These are phyloP conservation scores for Diuraphis noxia DNA, from an alignment of 1,140 invertebrate species.

Conservation along the genomic window DNA sequence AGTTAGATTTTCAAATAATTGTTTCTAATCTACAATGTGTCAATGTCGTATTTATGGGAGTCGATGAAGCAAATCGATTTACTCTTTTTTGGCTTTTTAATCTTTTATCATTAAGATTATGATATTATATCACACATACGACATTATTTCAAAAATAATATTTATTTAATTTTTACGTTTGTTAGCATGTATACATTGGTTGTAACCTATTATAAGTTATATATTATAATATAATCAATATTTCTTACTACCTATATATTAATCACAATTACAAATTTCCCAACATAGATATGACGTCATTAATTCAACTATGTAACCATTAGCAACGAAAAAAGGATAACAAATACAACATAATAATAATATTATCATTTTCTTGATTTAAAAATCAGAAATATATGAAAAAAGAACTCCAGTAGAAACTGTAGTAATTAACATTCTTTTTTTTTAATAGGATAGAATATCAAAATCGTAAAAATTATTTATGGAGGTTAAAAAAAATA, in stretches of 20 bases:
- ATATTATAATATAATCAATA: constrained; percentile 25
- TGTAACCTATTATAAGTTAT: neutral
- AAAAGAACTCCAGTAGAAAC: neutral
- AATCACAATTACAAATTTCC: neutral
- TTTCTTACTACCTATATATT: neutral
- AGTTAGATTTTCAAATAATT: neutral
- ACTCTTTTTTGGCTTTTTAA: neutral
- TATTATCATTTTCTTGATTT: neutral
- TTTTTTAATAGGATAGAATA: neutral
- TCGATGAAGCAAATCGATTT: neutral
- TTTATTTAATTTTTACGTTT: neutral
- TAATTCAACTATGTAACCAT: constrained; percentile 35
- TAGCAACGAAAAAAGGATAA: constrained; percentile 33
- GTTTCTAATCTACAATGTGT: too few relatives aligned
- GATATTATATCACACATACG: neutral
- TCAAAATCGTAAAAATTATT: neutral
- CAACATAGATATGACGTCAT: constrained; percentile 23
- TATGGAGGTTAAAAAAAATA: neutral
- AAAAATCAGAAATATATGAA: neutral
- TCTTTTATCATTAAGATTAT: neutral
- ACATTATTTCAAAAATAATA: neutral
- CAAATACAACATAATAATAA: neutral
- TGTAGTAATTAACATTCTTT: neutral
- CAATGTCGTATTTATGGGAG: neutral
- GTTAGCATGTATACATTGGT: neutral